Percentiles rank a stretch among this genome's conserved stretches.
These are phyloP conservation scores for Chymomyza costata DNA, from an alignment of 1,140 invertebrate genomes.

Conservation along the genomic window DNA sequence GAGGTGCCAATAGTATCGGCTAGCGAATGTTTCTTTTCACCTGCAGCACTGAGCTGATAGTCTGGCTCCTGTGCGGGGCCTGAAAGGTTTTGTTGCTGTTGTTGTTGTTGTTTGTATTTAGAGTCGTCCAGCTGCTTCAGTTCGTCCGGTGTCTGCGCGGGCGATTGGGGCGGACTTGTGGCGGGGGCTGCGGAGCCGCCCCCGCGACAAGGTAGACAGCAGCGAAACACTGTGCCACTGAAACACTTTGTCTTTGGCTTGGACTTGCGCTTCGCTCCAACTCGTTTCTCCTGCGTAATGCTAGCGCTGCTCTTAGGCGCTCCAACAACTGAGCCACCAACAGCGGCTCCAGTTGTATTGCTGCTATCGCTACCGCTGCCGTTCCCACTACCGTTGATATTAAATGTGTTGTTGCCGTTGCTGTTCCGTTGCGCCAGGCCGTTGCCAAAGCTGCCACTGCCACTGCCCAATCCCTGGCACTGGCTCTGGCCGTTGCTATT, in stretches of 20 bases:
- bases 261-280: slow-evolving; percentile 59
- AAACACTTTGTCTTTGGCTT: slow-evolving; percentile 69
- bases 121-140: slow-evolving; percentile 24
- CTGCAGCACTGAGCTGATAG: slow-evolving; percentile 1
- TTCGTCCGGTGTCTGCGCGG: slow-evolving; percentile 60
- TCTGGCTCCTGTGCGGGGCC: background rate
- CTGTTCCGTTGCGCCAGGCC: slow-evolving; percentile 8
- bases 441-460: slow-evolving; percentile 3
- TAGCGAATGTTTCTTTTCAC: slow-evolving; percentile 61
- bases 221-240: slow-evolving; percentile 80
- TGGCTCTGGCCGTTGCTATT: background rate
- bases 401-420: slow-evolving; percentile 26
- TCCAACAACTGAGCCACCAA: too few species aligned
- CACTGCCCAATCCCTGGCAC: background rate
- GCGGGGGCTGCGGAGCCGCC: slow-evolving; percentile 78
- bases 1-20: slow-evolving; percentile 66
- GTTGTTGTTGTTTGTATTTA: slow-evolving; percentile 19
- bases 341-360: too few species aligned
- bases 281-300: slow-evolving; percentile 39
- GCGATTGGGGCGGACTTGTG: slow-evolving; percentile 74
- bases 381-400: slow-evolving; percentile 14
- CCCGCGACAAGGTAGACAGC: slow-evolving; percentile 81
- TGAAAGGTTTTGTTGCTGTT: slow-evolving; percentile 14
- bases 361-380: slow-evolving; percentile 13
- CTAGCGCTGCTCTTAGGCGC: slow-evolving; percentile 30